phyloP scores from a whole-genome alignment of 2,113 vertebrate species.

The Melospiza georgiana region DNA sequence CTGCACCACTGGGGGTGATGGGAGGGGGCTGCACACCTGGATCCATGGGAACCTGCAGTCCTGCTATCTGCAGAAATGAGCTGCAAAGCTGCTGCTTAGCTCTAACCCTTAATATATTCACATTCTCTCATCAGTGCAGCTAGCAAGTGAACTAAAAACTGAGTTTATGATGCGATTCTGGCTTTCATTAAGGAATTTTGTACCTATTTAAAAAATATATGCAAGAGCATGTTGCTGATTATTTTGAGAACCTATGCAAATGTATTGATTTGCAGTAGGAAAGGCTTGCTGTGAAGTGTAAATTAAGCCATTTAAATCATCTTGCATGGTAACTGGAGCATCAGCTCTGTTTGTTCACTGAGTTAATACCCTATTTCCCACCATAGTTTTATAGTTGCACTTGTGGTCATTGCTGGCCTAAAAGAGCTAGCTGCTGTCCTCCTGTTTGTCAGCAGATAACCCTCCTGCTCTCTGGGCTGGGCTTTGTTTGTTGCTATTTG shows the following conservation, averaged over 20 bases:
- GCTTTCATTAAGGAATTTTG: slow-evolving; percentile 35
- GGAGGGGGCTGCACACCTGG: not conserved
- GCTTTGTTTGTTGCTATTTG: not conserved
- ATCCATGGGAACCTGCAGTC: not conserved
- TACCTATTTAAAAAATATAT: slow-evolving; percentile 50
- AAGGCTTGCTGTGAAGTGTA: slow-evolving; percentile 46
- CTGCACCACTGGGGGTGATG: not conserved
- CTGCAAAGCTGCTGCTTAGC: not conserved
- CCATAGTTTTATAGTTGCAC: not conserved
- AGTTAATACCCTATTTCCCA: not conserved
- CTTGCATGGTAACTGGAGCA: slow-evolving; percentile 1
- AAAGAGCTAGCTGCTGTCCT: not conserved
- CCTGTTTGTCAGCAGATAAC: not conserved
- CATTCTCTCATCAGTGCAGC: not conserved
- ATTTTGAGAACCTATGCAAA: slow-evolving; percentile 57
- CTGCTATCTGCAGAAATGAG: not conserved
- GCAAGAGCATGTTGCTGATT: slow-evolving; percentile 38
- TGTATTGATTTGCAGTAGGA: slow-evolving; percentile 46
- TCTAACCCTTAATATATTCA: not conserved
- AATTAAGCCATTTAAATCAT: slow-evolving; percentile 57
- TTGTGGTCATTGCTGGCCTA: not conserved
- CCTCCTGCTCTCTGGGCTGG: not conserved
- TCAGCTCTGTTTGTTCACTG: not conserved
- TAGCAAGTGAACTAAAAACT: not conserved
- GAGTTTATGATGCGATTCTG: not conserved